Evolutionary conservation across 2,888 invertebrate genomes (phyloP).

Genomic region (Rotaria sp.): DNA sequence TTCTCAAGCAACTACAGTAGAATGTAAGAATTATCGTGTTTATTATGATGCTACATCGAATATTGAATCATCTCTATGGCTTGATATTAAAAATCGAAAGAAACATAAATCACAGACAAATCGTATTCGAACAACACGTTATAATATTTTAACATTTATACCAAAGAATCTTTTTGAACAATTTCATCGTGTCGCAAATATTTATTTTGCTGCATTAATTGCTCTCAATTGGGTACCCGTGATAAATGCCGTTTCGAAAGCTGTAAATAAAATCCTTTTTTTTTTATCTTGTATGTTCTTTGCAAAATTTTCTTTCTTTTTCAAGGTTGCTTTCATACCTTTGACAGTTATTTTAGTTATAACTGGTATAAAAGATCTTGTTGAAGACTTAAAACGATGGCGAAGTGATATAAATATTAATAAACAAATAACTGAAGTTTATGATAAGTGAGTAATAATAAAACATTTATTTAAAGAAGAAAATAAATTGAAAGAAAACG

Average conservation of each 20-base stretch:
- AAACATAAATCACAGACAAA: neutral
- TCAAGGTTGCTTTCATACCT: conserved; percentile 88
- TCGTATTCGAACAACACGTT: neutral
- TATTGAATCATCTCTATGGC: neutral
- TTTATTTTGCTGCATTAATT: conserved; percentile 93
- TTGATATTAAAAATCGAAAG: neutral
- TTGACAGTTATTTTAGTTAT: conserved; percentile 86
- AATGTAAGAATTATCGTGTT: neutral
- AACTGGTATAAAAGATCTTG: conserved; percentile 85
- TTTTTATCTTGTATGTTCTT: neutral
- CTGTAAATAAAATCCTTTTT: neutral
- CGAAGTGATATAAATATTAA: conserved; percentile 78
- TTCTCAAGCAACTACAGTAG: neutral
- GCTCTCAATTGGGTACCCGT: conserved; percentile 88
- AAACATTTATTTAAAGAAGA: too few relatives aligned
- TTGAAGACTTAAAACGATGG: conserved; percentile 80
- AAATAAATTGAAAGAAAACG: too few relatives aligned
- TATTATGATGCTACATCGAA: neutral
- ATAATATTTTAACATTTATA: conserved; percentile 59
- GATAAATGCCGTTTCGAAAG: neutral
- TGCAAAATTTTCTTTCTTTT: conserved; percentile 65
- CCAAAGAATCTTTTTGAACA: conserved; percentile 63
- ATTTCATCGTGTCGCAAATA: conserved; percentile 90
- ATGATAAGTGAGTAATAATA: conserved; percentile 67
- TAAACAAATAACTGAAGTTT: conserved; percentile 80